Evolutionary conservation across 2,888 invertebrate genomes (phyloP).

Genomic region (Aporophyla nigra): DNA sequence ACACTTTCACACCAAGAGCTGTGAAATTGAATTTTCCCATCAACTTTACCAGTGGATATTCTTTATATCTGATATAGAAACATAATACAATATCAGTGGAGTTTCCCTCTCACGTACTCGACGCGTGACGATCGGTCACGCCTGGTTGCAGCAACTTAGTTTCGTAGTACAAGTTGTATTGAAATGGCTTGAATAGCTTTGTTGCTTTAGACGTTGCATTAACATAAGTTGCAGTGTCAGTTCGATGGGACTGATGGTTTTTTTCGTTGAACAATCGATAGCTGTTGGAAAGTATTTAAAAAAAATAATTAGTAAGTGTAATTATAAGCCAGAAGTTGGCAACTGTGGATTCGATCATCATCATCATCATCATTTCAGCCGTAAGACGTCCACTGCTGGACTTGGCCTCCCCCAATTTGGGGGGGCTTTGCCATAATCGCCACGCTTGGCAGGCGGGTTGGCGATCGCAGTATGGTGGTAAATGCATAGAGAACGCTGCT

Average conservation of each 20-base stretch:
- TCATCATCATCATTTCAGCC: too few relatives aligned
- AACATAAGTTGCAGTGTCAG: slow-evolving; percentile 15
- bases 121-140: slow-evolving; percentile 80
- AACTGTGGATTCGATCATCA: neutral
- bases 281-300: neutral
- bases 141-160: slow-evolving; percentile 64
- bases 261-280: neutral
- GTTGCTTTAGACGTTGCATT: slow-evolving; percentile 5
- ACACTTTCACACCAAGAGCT: slow-evolving; percentile 22
- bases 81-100: slow-evolving; percentile 76
- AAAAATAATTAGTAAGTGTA: too few relatives aligned
- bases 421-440: too few relatives aligned
- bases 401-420: too few relatives aligned
- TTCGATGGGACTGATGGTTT: neutral
- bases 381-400: too few relatives aligned
- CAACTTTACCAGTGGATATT: slow-evolving; percentile 49
- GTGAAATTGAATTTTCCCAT: slow-evolving; percentile 57
- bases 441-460: too few relatives aligned
- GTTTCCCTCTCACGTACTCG: slow-evolving; percentile 78
- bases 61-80: slow-evolving; percentile 70
- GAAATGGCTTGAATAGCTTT: slow-evolving; percentile 25
- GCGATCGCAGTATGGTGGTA: too few relatives aligned
- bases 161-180: slow-evolving; percentile 36
- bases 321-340: neutral
- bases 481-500: too few relatives aligned